Evolutionary conservation across 1,140 invertebrate species (phyloP).

Genomic region (Prorops nasuta): DNA sequence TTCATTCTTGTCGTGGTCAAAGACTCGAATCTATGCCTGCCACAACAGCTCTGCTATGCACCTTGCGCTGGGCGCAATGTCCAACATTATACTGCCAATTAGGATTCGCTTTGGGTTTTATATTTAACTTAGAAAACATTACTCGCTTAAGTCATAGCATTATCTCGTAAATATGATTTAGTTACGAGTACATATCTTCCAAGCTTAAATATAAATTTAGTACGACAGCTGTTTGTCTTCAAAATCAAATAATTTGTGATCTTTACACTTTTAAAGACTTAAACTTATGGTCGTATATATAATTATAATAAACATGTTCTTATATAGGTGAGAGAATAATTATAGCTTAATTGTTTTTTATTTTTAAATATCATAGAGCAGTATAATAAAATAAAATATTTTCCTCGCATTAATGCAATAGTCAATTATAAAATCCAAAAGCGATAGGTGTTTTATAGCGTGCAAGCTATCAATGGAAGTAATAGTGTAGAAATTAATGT

Average conservation of each 20-base stretch:
- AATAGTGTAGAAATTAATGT: constrained; percentile 32
- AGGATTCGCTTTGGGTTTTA: constrained; percentile 47
- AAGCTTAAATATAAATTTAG: constrained; percentile 4
- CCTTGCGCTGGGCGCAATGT: constrained; percentile 55
- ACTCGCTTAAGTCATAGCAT: neutral
- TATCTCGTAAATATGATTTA: neutral
- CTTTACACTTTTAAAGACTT: too few relatives aligned
- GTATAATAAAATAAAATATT: too few relatives aligned
- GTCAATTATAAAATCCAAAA: constrained; percentile 44
- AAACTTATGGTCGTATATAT: too few relatives aligned
- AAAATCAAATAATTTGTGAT: too few relatives aligned
- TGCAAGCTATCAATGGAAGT: constrained; percentile 42
- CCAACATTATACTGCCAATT: constrained; percentile 54
- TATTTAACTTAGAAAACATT: constrained; percentile 16
- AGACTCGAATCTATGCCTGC: constrained; percentile 33
- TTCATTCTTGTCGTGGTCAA: constrained; percentile 25
- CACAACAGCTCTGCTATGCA: constrained; percentile 47
- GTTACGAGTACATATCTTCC: constrained; percentile 10
- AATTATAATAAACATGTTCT: too few relatives aligned
- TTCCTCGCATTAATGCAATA: too few relatives aligned
- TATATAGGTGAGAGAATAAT: too few relatives aligned
- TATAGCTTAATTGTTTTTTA: too few relatives aligned
- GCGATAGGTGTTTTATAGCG: constrained; percentile 43
- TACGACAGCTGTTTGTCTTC: too few relatives aligned
- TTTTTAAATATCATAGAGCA: too few relatives aligned